Conservation (phyloP, 2,113 vertebrate species). For the Tragelaphus scriptus region DNA sequence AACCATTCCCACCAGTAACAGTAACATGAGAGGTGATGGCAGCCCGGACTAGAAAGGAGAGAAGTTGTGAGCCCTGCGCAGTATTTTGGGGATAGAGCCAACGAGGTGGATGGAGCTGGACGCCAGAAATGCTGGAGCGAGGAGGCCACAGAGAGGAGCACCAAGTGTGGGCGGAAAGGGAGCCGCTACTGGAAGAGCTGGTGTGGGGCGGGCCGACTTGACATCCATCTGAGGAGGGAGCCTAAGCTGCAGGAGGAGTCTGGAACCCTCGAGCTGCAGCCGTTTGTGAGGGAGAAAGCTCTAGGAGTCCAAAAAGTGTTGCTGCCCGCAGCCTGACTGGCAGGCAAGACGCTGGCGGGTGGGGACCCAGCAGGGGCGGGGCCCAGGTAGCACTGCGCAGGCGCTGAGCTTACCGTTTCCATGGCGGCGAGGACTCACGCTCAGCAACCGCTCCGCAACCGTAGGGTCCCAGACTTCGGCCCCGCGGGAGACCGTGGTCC, state of each 20-base stretch:
- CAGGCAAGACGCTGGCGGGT: accelerated
- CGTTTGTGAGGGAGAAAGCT: background rate
- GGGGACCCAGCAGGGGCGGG: background rate
- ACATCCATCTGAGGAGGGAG: background rate
- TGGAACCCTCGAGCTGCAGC: accelerated
- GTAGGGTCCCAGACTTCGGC: background rate
- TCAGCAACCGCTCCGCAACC: background rate
- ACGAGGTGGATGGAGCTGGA: background rate
- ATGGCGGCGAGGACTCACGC: slow-evolving; percentile 61
- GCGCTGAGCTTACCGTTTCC: slow-evolving; percentile 66
- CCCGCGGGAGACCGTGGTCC: background rate
- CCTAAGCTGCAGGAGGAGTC: background rate
- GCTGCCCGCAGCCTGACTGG: background rate
- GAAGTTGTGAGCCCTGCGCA: background rate
- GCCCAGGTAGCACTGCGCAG: background rate
- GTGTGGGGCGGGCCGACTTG: no score
- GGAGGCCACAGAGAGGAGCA: background rate
- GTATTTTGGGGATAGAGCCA: background rate
- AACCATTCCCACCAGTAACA: background rate
- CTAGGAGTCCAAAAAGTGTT: background rate
- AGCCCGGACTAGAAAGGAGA: background rate
- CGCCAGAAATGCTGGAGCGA: background rate
- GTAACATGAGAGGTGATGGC: background rate
- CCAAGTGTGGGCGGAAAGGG: background rate
- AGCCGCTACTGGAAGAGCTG: background rate